A percentile compares a stretch with the other conserved stretches of the same genome.
Evolutionary conservation across 1,140 invertebrate species (phyloP).

Genomic region (Saccostrea echinata): DNA sequence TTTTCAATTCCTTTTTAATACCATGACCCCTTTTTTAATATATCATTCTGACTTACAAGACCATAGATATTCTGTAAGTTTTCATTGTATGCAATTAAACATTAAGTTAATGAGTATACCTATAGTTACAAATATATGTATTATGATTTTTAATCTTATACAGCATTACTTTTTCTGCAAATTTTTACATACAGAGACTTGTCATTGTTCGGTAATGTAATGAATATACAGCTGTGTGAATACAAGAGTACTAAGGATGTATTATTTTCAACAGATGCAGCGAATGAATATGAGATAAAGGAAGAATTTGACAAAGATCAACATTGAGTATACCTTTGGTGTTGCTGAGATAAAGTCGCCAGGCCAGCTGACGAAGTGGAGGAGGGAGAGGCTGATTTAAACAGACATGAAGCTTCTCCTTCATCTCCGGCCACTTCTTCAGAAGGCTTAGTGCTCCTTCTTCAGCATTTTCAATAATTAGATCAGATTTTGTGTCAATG

Average conservation of each 20-base stretch:
- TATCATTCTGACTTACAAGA: conserved; percentile 5
- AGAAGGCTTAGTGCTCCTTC: conserved; percentile 74
- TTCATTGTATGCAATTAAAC: neutral
- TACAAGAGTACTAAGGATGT: neutral
- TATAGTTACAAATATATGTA: no score
- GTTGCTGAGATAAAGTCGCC: conserved; percentile 76
- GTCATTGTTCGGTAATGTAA: neutral
- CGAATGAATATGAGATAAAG: neutral
- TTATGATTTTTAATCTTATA: neutral
- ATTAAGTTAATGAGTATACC: neutral
- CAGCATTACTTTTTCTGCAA: neutral
- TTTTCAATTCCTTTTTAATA: neutral
- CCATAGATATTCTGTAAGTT: conserved; percentile 34
- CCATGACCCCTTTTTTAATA: neutral
- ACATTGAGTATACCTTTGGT: conserved; percentile 65
- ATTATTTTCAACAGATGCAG: neutral
- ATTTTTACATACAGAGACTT: neutral
- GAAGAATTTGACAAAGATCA: neutral
- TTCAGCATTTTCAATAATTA: conserved; percentile 73
- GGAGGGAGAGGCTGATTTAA: conserved; percentile 74
- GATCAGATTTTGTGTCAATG: conserved; percentile 75
- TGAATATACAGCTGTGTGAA: neutral
- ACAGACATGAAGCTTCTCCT: conserved; percentile 73
- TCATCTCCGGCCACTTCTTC: conserved; percentile 78
- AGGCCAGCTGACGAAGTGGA: conserved; percentile 72